Evolutionary conservation across 2,113 vertebrate species (phyloP).

Genomic region (Bos javanicus): DNA sequence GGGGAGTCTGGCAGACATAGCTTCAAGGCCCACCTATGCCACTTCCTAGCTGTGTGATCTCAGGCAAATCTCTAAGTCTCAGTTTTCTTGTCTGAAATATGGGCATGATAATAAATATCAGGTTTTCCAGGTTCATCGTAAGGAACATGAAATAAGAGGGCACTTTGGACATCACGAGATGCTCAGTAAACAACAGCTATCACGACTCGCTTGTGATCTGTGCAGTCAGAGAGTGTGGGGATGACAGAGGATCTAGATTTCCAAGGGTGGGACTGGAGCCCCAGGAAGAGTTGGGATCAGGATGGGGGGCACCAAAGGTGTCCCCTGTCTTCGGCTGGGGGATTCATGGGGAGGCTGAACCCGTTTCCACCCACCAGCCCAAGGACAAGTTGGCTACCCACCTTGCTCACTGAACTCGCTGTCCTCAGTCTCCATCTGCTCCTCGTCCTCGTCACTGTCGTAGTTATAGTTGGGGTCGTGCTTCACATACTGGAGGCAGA

Average conservation of each 20-base stretch:
- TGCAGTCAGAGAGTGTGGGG: too few species aligned
- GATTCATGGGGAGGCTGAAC: neutral
- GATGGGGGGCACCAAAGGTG: too few species aligned
- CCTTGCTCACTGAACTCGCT: constrained; percentile 90
- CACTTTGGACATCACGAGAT: neutral
- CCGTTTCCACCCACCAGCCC: too few species aligned
- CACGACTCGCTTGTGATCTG: neutral
- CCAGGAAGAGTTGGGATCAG: neutral
- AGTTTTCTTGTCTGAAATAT: neutral
- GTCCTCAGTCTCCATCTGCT: constrained; percentile 91
- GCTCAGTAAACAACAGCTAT: neutral
- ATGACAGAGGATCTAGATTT: neutral
- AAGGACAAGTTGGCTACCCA: constrained; percentile 40
- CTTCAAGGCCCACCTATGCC: neutral
- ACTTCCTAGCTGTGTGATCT: neutral
- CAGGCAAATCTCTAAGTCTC: neutral
- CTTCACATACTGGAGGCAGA: constrained; percentile 93
- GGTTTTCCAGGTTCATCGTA: neutral
- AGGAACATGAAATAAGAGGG: neutral
- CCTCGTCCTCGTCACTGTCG: constrained; percentile 86
- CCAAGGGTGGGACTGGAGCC: neutral
- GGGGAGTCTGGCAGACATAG: neutral
- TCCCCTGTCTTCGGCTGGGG: neutral
- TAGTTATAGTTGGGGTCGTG: constrained; percentile 97
- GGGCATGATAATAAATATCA: neutral